phyloP scores from a whole-genome alignment of 2,113 vertebrate species.

The Sphaerodactylus townsendi region DNA sequence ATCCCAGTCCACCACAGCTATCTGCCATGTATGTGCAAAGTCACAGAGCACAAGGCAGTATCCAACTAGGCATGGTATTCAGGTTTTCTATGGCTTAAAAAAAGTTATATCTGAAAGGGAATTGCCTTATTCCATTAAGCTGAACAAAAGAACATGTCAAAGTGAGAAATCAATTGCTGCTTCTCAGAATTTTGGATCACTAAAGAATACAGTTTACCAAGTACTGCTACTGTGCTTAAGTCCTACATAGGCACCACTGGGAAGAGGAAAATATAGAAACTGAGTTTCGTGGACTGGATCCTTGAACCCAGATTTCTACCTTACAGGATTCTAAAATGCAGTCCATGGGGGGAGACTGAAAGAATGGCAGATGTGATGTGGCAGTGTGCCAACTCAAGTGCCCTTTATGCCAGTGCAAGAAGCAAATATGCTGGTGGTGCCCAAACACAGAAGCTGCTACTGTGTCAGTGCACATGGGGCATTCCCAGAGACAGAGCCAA shows the following conservation, averaged over 20 bases:
- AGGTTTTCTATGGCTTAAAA: not conserved
- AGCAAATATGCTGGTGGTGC: no score
- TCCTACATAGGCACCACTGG: no score
- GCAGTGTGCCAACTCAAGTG: no score
- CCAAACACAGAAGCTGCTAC: no score
- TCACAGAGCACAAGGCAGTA: not conserved
- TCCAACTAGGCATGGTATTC: not conserved
- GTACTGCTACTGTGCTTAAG: not conserved
- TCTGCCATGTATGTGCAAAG: not conserved
- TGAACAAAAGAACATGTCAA: not conserved
- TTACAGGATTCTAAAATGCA: not conserved
- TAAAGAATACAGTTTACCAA: not conserved
- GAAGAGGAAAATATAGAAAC: not conserved
- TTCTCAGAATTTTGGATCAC: not conserved
- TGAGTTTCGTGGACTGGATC: not conserved
- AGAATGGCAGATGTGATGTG: no score
- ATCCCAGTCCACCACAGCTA: not conserved
- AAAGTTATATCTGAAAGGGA: not conserved
- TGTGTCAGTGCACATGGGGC: no score
- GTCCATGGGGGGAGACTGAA: no score
- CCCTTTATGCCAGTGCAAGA: no score
- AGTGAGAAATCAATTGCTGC: not conserved
- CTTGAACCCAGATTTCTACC: not conserved
- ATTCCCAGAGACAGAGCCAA: no score
- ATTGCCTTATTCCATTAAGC: not conserved